phyloP scores from a whole-genome alignment of 2,888 invertebrate genomes.

The Pterostichus niger region DNA sequence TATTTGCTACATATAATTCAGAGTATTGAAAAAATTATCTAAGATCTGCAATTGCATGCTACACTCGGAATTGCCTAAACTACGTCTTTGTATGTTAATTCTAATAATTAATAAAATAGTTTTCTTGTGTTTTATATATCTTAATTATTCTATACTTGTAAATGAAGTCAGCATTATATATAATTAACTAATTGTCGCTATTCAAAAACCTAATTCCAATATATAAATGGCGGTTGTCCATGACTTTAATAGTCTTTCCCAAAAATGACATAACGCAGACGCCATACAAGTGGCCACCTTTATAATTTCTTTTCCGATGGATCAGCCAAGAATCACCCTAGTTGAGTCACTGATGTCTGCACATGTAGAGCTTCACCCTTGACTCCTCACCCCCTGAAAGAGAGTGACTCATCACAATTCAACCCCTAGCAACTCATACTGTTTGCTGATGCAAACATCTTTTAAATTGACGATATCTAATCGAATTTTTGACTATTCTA shows the following conservation, averaged over 20 bases:
- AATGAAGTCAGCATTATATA: background rate
- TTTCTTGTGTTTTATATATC: background rate
- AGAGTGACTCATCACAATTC: background rate
- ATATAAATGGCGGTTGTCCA: background rate
- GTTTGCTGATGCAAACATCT: no score
- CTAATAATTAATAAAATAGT: no score
- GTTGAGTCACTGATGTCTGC: slow-evolving; percentile 1
- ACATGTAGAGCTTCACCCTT: slow-evolving; percentile 19
- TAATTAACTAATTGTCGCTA: background rate
- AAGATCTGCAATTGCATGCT: no score
- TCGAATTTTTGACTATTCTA: no score
- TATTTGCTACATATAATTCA: no score
- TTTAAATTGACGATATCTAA: no score
- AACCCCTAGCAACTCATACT: no score
- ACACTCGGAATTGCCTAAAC: no score
- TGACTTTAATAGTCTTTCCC: background rate
- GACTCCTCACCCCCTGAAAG: no score
- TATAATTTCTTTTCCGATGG: background rate
- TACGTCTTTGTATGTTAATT: no score
- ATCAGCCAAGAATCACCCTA: slow-evolving; percentile 8
- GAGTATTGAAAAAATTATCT: no score
- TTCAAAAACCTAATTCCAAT: no score
- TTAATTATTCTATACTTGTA: background rate
- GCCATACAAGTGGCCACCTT: slow-evolving; percentile 23
- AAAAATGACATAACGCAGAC: slow-evolving; percentile 13